Percentiles rank a stretch among this genome's conserved stretches.
Conservation (phyloP, 2,797 vertebrate genomes). For the Acanthopagrus latus region DNA sequence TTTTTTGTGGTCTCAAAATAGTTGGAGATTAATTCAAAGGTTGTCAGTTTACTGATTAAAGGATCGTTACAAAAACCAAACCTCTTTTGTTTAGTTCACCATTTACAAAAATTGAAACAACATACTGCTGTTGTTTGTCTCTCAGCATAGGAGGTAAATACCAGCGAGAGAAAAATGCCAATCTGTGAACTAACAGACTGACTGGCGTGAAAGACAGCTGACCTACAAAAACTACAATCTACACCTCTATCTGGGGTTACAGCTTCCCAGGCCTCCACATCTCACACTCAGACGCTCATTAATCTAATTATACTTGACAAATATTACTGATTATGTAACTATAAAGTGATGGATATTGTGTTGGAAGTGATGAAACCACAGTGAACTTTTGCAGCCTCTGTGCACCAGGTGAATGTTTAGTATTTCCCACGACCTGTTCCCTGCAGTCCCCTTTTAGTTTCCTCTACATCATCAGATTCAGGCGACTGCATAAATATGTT, state of each 20-base stretch:
- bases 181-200: conserved; percentile 6
- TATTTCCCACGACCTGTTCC: not conserved
- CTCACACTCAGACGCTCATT: not conserved
- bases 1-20: too few species aligned
- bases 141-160: not conserved
- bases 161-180: not conserved
- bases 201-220: not conserved
- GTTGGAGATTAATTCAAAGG: too few species aligned
- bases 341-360: not conserved
- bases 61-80: too few species aligned
- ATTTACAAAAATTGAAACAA: conserved; percentile 10
- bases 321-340: not conserved
- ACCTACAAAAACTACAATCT: conserved; percentile 20
- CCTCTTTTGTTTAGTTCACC: not conserved
- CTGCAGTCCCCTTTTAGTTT: conserved; percentile 12
- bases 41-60: too few species aligned
- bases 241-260: not conserved
- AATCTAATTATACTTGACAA: conserved; percentile 2
- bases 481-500: not conserved
- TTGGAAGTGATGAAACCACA: not conserved
- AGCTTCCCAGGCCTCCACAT: not conserved
- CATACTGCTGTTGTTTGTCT: conserved; percentile 7
- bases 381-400: not conserved
- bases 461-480: conserved; percentile 38
- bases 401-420: conserved; percentile 2